Evolutionary conservation across 2,888 invertebrate genomes (phyloP).

Genomic region (Trachelus troglodyta): DNA sequence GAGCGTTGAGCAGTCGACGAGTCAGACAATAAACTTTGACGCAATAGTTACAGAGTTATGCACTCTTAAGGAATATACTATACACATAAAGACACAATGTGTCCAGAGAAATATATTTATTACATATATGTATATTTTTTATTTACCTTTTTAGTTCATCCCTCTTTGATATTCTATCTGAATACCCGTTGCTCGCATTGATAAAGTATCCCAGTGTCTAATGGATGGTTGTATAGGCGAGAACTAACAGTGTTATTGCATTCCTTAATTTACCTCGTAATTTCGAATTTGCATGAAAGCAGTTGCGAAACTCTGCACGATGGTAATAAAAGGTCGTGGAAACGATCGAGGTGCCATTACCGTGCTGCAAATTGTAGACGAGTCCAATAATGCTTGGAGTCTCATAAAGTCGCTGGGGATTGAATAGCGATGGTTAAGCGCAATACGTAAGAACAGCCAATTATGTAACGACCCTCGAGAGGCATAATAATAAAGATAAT

Average conservation of each 20-base stretch:
- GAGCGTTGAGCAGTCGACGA: not conserved
- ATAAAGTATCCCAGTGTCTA: not conserved
- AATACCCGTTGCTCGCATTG: not conserved
- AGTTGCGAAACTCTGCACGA: not conserved
- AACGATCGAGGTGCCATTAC: conserved; percentile 20
- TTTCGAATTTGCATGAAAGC: not conserved
- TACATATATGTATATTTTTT: not conserved
- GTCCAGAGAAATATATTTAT: no score
- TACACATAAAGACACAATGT: not conserved
- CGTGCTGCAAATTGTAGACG: conserved; percentile 15
- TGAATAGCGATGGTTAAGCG: not conserved
- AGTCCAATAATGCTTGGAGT: not conserved
- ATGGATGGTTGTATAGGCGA: not conserved
- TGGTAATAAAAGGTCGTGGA: conserved; percentile 20
- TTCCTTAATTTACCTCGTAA: not conserved
- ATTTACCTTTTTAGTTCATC: not conserved
- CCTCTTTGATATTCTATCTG: not conserved
- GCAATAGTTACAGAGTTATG: not conserved
- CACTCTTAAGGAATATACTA: not conserved
- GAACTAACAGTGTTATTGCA: not conserved
- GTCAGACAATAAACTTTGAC: not conserved
- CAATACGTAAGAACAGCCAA: not conserved
- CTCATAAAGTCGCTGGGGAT: not conserved
- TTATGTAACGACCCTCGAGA: not conserved
- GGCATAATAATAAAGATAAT: not conserved